Base-by-base conservation (phyloP, 2,797 vertebrate genomes). In the Columba guinea region DNA sequence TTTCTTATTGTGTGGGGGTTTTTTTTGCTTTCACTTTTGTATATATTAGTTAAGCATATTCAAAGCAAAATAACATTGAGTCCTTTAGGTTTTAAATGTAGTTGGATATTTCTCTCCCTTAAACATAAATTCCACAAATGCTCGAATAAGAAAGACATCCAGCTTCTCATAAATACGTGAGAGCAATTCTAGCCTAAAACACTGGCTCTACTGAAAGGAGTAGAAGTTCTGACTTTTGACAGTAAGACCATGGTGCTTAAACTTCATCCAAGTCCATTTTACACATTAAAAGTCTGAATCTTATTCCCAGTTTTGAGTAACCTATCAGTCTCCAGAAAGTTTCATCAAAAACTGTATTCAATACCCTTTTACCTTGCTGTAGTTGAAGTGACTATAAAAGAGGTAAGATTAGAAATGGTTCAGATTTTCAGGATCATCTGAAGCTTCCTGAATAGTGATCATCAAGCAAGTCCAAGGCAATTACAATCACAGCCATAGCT, bases 381-480 rank as follows among this genome's bases (percentile, higher is more conserved):
- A 53, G 35, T 92, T 92, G 23, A 63, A n/a, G 55, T 2, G 7
- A 41, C 55, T 76, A 22, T 56, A n/a, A 46, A 88, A 80, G 41
- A 49, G 18, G 56, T 58, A 52, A 82, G 51, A 84, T 89, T 76
- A 79, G 71, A 84, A 82, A 55, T 48, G 39, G 39, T 76, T 79
- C 60, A 90, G 48, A 89, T 89, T 96, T 91, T 89, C 32, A 60
- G 14, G 52, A 79, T 84, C 52, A 55, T 52, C 37, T 77, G 49
- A 77, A 94, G 15, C 34, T 96, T 96, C 95, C 77, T 94, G 80
- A 96, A 84, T 64, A 91, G 70, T 3, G 1, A 55, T 85, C 67
- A 80, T 84, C 74, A 89, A 81, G 65, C 88, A 87, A 78, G 35
- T 59, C 73, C 59, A 76, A 73, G 21, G 59, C 80, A 84, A 79